These are phyloP conservation scores for Nylanderia fulva DNA, from an alignment of 1,140 invertebrate genomes.

Conservation along the genomic window DNA sequence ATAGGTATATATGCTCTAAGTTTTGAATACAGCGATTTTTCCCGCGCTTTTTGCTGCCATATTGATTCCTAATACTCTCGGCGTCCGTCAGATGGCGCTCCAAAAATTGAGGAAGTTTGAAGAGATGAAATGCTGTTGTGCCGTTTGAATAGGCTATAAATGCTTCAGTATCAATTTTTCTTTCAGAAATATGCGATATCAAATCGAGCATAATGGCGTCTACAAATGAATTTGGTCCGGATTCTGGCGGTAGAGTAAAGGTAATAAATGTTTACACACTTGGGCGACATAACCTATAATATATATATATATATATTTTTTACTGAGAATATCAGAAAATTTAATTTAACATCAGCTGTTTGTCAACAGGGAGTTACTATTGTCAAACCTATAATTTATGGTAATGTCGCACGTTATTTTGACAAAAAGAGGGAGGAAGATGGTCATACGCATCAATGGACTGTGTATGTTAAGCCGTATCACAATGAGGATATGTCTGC, in stretches of 20 bases:
- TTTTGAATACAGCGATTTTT: too few species aligned
- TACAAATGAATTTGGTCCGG: conserved; percentile 92
- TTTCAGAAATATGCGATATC: not conserved
- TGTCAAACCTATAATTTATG: conserved; percentile 98
- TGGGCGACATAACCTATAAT: not conserved
- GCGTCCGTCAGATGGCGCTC: not conserved
- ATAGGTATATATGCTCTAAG: too few species aligned
- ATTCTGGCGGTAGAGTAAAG: conserved; percentile 93
- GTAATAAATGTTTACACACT: conserved; percentile 80
- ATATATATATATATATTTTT: not conserved
- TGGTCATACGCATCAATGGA: conserved; percentile 99
- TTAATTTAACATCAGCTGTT: not conserved
- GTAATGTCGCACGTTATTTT: conserved; percentile 98
- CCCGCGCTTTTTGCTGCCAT: not conserved
- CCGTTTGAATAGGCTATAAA: not conserved
- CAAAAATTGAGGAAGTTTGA: not conserved
- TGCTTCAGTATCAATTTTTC: not conserved
- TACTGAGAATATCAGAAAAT: not conserved
- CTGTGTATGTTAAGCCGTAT: conserved; percentile 98
- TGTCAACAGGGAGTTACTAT: conserved; percentile 93
- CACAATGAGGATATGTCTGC: conserved; percentile 97
- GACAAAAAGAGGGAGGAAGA: conserved; percentile 99
- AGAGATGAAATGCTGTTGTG: not conserved
- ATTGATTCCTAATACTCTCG: not conserved
- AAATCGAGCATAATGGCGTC: conserved; percentile 86